Evolutionary conservation across 2,888 invertebrate genomes (phyloP), one percentile per base, ranked within the genome.

Genomic region (Epistrophe eligans): DNA sequence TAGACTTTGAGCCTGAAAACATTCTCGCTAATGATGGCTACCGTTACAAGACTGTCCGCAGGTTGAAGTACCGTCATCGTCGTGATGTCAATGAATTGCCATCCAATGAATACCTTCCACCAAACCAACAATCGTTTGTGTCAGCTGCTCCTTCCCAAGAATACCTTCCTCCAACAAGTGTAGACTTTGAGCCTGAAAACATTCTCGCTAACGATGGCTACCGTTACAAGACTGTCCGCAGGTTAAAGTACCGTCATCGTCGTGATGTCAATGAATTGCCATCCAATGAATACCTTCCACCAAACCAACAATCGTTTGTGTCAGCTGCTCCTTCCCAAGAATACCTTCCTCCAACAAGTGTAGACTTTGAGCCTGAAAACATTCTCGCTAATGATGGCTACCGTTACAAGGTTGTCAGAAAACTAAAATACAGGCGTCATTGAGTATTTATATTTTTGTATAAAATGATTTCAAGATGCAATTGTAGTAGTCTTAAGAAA

Each of bases 51-150:
- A 62, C 70, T 9, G 77, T 77, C 1, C 64, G 55, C 19, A 35
- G 52, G 10, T 38, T 70, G 35, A 77, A 67, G 60, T 89, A 62
- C 24, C 90, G 90, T 24, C 79, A 88, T 19, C 91, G 91, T 89
- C 91, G 90, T 89, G 91, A 91, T 90, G 92, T 90, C 28, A 91
- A 88, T 88, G 89, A 91, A n/a, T 88, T 91, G 88, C 89, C 90
- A 4, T 88, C 90, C 76, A 91, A 88, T 88, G 91, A 91, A 45
- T 91, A 91, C 89, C 79, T 91, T 66, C 88, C 89, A 52, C 79
- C 80, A 55, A 88, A 62, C 67, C 84, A 82, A 58, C 66, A 89
- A 58, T 81, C 84, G 45, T 82, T 66, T 11, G 28, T 48, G 48
- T 17, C 48, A 4, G 17, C 48, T 48, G 90, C 43, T 4, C 92